Percentiles rank a stretch among this genome's conserved stretches.
These are phyloP conservation scores for Epirrita christyi DNA, from an alignment of 2,888 invertebrate species.

Conservation along the genomic window DNA sequence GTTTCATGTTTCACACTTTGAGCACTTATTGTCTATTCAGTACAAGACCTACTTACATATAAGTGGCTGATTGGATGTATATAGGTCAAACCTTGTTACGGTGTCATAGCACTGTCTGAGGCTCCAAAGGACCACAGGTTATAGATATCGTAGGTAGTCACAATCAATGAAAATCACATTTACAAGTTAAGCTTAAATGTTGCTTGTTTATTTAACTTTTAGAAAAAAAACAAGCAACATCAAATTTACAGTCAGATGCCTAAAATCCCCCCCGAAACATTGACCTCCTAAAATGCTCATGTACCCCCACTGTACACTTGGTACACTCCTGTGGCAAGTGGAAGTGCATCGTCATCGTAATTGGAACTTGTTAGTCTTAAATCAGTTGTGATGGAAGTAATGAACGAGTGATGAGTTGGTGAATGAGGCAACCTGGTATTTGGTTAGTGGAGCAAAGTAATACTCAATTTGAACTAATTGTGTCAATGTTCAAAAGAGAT, in stretches of 20 bases:
- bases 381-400: slow-evolving; percentile 13
- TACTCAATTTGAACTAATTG: no score
- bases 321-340: neutral
- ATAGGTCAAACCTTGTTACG: slow-evolving; percentile 36
- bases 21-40: slow-evolving; percentile 45
- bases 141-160: no score
- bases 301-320: neutral
- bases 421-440: no score
- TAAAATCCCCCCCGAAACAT: neutral
- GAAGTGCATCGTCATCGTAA: slow-evolving; percentile 19
- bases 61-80: slow-evolving; percentile 63
- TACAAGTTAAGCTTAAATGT: neutral
- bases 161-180: neutral
- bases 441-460: neutral
- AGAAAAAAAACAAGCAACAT: no score
- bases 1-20: slow-evolving; percentile 37
- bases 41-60: slow-evolving; percentile 58
- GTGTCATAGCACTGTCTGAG: slow-evolving; percentile 40
- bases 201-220: no score
- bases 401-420: slow-evolving; percentile 11
- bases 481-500: no score
- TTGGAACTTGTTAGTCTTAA: slow-evolving; percentile 17
- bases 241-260: no score
- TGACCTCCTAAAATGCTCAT: neutral
- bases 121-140: neutral